These are phyloP conservation scores for Lagodon rhomboides DNA, from an alignment of 2,797 vertebrate genomes.

Conservation along the genomic window DNA sequence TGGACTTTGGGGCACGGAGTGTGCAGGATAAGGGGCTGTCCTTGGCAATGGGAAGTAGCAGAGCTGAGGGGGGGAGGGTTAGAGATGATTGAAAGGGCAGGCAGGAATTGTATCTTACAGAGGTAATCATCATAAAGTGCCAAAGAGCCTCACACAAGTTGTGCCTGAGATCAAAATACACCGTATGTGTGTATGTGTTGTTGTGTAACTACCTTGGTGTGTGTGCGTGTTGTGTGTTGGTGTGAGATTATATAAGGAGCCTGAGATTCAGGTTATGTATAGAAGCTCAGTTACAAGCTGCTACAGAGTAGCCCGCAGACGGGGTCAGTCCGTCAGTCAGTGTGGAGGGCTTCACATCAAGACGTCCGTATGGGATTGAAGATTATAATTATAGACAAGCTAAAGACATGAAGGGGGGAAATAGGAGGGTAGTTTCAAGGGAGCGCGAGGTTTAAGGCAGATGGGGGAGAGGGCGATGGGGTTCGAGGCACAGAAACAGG, in stretches of 20 bases:
- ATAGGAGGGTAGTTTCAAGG: conserved; percentile 16
- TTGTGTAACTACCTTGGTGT: conserved; percentile 2
- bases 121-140: conserved; percentile 85
- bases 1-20: conserved; percentile 28
- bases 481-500: conserved; percentile 70
- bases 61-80: conserved; percentile 14
- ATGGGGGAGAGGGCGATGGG: conserved; percentile 32
- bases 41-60: conserved; percentile 34
- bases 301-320: conserved; percentile 56
- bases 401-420: conserved; percentile 39
- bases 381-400: conserved; percentile 58
- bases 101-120: conserved; percentile 69
- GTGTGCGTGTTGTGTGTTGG: conserved; percentile 32
- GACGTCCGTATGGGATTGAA: conserved; percentile 42
- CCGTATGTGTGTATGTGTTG: conserved; percentile 28
- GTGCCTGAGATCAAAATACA: conserved; percentile 75
- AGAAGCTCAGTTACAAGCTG: conserved; percentile 66
- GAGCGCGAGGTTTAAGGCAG: conserved; percentile 61
- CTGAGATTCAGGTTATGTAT: conserved; percentile 62
- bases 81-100: conserved; percentile 42
- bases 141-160: conserved; percentile 72
- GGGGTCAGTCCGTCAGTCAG: conserved; percentile 44
- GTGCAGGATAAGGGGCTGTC: conserved; percentile 28
- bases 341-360: conserved; percentile 52
- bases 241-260: conserved; percentile 50